Percentiles rank a stretch among this genome's conserved stretches.
phyloP scores from a whole-genome alignment of 2,888 invertebrate genomes.

The Zaprionus bogoriensis region DNA sequence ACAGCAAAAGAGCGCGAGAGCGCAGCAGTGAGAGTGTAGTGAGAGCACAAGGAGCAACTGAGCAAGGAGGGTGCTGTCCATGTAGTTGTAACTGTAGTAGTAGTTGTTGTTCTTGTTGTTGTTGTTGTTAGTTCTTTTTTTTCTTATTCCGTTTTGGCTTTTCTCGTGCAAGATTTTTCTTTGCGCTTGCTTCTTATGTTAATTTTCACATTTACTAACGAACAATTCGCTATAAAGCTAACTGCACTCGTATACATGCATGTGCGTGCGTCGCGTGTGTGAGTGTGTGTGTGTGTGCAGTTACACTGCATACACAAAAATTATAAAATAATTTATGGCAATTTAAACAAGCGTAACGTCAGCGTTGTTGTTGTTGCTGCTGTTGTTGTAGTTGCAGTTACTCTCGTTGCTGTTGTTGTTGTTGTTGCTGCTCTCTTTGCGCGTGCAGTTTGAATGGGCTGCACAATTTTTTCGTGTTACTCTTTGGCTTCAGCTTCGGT shows the following conservation, averaged over 20 bases:
- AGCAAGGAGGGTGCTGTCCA: conserved; percentile 26
- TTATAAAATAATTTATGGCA: conserved; percentile 73
- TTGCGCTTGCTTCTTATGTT: conserved; percentile 57
- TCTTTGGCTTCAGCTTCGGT: conserved; percentile 48
- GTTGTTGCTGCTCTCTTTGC: conserved; percentile 38
- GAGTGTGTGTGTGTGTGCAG: conserved; percentile 9
- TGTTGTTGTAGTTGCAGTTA: conserved; percentile 29
- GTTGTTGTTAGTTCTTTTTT: conserved; percentile 52
- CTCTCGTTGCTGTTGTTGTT: conserved; percentile 31
- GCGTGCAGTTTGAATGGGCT: conserved; percentile 75
- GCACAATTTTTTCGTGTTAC: conserved; percentile 52
- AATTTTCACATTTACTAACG: conserved; percentile 63
- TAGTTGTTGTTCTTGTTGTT: conserved; percentile 42
- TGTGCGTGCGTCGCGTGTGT: neutral
- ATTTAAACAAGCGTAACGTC: conserved; percentile 58
- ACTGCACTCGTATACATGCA: conserved; percentile 9
- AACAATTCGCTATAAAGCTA: conserved; percentile 21
- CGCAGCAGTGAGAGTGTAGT: conserved; percentile 17
- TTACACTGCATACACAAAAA: conserved; percentile 58
- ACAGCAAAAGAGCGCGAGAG: conserved; percentile 15
- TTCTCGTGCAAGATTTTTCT: conserved; percentile 46
- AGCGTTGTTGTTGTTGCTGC: conserved; percentile 30
- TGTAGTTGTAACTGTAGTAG: no score
- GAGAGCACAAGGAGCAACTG: conserved; percentile 41
- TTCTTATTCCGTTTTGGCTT: conserved; percentile 34